Percentiles rank a stretch among this genome's conserved stretches.
Evolutionary conservation across 2,797 vertebrate genomes (phyloP).

Genomic region (Myotis myotis): DNA sequence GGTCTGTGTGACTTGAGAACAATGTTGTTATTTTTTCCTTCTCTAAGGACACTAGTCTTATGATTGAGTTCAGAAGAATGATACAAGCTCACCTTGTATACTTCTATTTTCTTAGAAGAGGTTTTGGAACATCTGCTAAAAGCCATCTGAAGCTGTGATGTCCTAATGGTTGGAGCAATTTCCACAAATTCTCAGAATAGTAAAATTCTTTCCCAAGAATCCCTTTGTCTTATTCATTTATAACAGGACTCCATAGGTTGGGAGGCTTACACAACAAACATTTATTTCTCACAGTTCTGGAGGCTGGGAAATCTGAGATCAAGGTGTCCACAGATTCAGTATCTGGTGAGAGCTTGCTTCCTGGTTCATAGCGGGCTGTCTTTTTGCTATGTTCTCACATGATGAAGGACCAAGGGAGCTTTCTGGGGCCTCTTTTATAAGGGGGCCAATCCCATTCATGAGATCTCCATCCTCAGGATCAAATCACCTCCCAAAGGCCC

Average conservation of each 20-base stretch:
- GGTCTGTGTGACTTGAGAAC: background rate
- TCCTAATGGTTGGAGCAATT: slow-evolving; percentile 12
- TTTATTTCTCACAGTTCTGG: background rate
- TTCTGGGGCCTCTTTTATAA: background rate
- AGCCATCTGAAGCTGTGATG: background rate
- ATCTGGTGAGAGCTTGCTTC: background rate
- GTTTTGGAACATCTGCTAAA: slow-evolving; percentile 43
- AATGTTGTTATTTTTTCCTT: background rate
- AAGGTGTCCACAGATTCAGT: background rate
- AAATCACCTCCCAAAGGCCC: background rate
- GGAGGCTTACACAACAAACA: background rate
- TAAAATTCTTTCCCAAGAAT: slow-evolving; percentile 35
- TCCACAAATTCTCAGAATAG: slow-evolving; percentile 41
- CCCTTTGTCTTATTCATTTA: background rate
- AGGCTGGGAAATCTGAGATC: background rate
- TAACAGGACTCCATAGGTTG: background rate
- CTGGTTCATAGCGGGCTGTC: background rate
- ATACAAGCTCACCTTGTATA: background rate
- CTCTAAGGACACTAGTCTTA: background rate
- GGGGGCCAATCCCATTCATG: background rate
- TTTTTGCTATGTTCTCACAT: background rate
- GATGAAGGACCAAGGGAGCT: background rate
- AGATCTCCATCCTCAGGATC: background rate
- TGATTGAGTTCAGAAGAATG: background rate
- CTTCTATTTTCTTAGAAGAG: slow-evolving; percentile 32